Evolutionary conservation across 2,888 invertebrate species (phyloP), one percentile per base, ranked within the genome.

Genomic region (Lasius fuliginosus): DNA sequence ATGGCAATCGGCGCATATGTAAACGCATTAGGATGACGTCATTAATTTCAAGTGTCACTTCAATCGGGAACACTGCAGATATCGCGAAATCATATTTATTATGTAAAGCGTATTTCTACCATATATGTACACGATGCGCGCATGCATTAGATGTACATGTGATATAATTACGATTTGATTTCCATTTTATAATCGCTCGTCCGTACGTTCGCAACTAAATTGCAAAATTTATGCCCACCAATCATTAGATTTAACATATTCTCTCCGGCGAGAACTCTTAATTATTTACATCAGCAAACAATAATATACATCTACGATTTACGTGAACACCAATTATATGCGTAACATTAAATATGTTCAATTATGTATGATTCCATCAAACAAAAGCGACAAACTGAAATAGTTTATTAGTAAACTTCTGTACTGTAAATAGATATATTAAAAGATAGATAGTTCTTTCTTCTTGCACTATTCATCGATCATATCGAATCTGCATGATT

Each of bases 101-200:
- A 71, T 79, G 42, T 58, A 71, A 73, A 71, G 36, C 33, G 23
- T 71, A 73, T 71, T 73, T 73, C 60, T 71, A 33, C 11, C 18
- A 53, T 53, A 58, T 36, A 36, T 5, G 6, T 27, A n/a, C 30
- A 23, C 5, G 30, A 6, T 18, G 33, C 53, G 42, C 42, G 11
- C 58, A 58, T 23, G 33, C 71, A 60, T 79, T 71, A 60, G 60
- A 60, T 36, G 36, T 73, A 36, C 36, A 60, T 18, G 60, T 42
- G 58, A 79, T 36, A 46, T 71, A 60, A 81, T 81, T 81, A 73
- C 46, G 8, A 73, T 81, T 60, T 69, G 71, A 69, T 69, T 79
- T 69, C 69, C 58, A 60, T 79, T 79, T 79, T 60, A 69, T 79
- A 42, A 79, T 69, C 18, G 33, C 42, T 62, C 73, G 71, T 71